These are phyloP conservation scores for Orycteropus afer DNA, from an alignment of 2,113 vertebrate genomes.

Conservation along the genomic window DNA sequence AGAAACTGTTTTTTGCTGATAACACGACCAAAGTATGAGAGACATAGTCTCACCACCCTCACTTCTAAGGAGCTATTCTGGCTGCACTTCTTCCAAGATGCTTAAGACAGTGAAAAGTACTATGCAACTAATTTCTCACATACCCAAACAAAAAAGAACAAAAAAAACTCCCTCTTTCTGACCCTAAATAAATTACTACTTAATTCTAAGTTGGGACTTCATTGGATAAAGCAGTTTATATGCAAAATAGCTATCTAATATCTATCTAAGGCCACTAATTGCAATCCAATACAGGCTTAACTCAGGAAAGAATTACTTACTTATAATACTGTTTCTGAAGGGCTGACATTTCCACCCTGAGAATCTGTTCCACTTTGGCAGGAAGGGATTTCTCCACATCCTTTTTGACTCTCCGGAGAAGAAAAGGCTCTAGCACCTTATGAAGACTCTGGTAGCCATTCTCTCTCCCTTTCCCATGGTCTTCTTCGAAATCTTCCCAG, in stretches of 20 bases:
- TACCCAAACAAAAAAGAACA: neutral
- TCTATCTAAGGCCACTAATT: neutral
- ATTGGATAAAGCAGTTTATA: neutral
- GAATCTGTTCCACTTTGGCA: slow-evolving; percentile 99
- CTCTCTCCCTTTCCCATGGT: slow-evolving; percentile 96
- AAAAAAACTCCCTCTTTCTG: neutral
- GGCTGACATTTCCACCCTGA: slow-evolving; percentile 97
- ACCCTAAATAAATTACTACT: neutral
- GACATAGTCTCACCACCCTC: too few species aligned
- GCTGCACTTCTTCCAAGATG: too few species aligned
- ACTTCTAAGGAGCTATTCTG: too few species aligned
- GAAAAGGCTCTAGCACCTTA: slow-evolving; percentile 98
- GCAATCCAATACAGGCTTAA: neutral
- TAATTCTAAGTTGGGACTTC: neutral
- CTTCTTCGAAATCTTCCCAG: slow-evolving; percentile 99
- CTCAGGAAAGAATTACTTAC: slow-evolving; percentile 82
- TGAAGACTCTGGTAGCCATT: slow-evolving; percentile 99
- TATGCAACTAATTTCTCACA: neutral
- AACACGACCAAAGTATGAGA: too few species aligned
- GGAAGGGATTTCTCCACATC: slow-evolving; percentile 99
- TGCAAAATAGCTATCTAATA: neutral
- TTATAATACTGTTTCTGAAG: slow-evolving; percentile 99
- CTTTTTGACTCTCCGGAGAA: slow-evolving; percentile 97
- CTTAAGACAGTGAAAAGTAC: neutral
- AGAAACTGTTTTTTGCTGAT: too few species aligned